These are phyloP conservation scores for Falco naumanni DNA, from an alignment of 2,797 vertebrate species.

Conservation along the genomic window DNA sequence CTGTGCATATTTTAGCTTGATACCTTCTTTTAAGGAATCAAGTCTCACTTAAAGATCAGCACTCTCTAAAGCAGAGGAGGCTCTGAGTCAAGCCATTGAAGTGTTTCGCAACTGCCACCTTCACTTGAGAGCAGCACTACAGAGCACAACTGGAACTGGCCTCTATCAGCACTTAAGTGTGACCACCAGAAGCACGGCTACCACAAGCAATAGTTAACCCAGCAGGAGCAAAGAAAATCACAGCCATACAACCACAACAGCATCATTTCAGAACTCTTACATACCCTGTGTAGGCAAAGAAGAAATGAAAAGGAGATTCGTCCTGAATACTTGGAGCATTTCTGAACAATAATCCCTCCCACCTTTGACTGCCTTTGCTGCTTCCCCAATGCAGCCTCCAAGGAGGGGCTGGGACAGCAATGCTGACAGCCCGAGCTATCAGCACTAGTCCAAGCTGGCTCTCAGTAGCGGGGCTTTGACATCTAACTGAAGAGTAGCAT, in stretches of 20 bases:
- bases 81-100: neutral
- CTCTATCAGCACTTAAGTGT: neutral
- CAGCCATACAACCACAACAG: neutral
- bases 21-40: neutral
- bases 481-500: neutral
- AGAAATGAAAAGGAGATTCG: neutral
- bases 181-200: fast-evolving
- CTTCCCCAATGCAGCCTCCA: neutral
- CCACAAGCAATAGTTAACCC: neutral
- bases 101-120: neutral
- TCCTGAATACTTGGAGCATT: neutral
- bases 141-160: neutral
- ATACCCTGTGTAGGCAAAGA: neutral
- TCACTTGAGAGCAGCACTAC: neutral
- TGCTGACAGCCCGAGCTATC: neutral
- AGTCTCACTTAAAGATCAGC: neutral
- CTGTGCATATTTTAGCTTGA: neutral
- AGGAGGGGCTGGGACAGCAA: neutral
- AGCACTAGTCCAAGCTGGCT: neutral
- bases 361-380: neutral
- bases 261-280: neutral
- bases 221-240: neutral
- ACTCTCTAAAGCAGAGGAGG: neutral
- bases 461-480: neutral
- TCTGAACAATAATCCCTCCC: neutral